Evolutionary conservation across 2,797 vertebrate species (phyloP).

Genomic region (Tenualosa thibaudeaui): DNA sequence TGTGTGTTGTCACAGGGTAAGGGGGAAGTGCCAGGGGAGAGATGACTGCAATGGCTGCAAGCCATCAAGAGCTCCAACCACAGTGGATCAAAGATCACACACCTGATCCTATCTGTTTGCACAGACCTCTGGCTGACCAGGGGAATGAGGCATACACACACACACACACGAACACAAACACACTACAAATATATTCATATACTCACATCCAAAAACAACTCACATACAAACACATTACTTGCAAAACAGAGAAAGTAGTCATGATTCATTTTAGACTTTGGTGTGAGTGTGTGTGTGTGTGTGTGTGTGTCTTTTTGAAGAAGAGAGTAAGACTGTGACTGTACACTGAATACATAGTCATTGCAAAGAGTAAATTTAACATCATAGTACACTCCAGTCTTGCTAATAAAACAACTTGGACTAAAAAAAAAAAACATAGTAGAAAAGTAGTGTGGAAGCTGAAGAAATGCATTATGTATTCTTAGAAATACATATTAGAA

Average conservation of each 20-base stretch:
- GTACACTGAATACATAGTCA: too few relatives aligned
- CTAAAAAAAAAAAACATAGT: too few relatives aligned
- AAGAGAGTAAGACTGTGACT: too few relatives aligned
- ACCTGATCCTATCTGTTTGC: constrained; percentile 24
- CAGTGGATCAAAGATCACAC: constrained; percentile 33
- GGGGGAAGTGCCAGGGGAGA: not conserved
- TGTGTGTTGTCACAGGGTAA: constrained; percentile 1
- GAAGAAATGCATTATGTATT: too few relatives aligned
- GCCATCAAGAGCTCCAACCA: not conserved
- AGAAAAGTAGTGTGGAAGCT: too few relatives aligned
- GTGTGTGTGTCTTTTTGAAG: not conserved
- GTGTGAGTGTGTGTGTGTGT: not conserved
- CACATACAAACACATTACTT: not conserved
- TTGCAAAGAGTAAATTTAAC: not conserved
- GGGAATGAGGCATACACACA: constrained; percentile 11
- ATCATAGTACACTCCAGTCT: too few relatives aligned
- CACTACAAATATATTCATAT: not conserved
- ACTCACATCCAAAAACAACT: not conserved
- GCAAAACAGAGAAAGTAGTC: not conserved
- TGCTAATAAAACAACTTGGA: too few relatives aligned
- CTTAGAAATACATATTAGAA: too few relatives aligned
- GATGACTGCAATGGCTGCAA: not conserved
- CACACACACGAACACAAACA: not conserved
- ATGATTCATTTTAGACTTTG: not conserved
- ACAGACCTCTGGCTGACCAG: constrained; percentile 41